Evolutionary conservation across 2,113 vertebrate species (phyloP), one percentile per base, ranked within the genome.

Genomic region (Cavia aperea): DNA sequence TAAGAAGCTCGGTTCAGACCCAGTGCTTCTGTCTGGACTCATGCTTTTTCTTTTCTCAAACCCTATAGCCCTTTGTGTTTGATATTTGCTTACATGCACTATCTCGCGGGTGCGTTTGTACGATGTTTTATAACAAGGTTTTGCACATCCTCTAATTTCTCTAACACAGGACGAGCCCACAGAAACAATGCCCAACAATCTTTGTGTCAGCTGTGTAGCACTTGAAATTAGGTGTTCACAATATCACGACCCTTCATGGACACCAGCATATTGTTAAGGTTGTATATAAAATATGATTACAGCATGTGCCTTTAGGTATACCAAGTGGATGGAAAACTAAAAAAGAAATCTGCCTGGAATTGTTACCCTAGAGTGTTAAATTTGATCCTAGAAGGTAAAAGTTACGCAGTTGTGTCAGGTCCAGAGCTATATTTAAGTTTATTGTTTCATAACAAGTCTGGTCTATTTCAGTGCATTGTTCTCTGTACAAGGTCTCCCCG

Each of bases 381-480:
- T 94, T 95, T 15, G 21, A 56, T 94, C 89, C 93, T 96, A 82
- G 95, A 96, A 96, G 95, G 94, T 77, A 95, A 94, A 92, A 94
- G 86, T 90, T 90, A 56, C 65, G 85, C 70, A 78, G 85, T 91
- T 86, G 56, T 95, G 73, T 91, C 88, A 95, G 88, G 89, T 93
- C 90, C 94, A 92, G 90, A 93, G 79, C 96, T 97, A 96, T 96
- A 96, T 97, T 96, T 97, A 97, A 95, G 90, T 90, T 90, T 93
- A 93, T 96, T 95, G 95, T 97, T 96, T 95, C 82, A 86, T 94
- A 96, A 95, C 73, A 88, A 94, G 82, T 95, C 85, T 93, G 91
- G 91, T 81, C 12, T 56, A 81, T 95, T 97, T 88, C 63, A 94
- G 95, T 92, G 60, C 72, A 81, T 6, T 31, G 62, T 92, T 87